Conservation (phyloP, 1,140 invertebrate species). For the Coelopa frigida region DNA sequence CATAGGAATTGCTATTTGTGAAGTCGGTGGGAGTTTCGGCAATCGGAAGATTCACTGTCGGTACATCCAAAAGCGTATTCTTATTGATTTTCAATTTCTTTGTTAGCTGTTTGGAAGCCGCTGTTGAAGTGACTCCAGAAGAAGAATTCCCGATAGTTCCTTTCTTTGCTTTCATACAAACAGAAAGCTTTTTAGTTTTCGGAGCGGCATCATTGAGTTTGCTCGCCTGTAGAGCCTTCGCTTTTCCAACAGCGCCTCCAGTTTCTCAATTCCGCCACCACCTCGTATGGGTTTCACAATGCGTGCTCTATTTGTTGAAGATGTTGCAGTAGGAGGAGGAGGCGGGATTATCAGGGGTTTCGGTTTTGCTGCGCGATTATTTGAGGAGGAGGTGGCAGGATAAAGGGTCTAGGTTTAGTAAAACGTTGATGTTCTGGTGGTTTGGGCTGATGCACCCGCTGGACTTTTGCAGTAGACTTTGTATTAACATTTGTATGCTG, state of each 20-base stretch:
- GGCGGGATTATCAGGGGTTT: constrained; percentile 1
- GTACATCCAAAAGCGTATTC: not conserved
- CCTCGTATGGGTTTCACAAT: not conserved
- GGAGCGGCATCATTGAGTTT: not conserved
- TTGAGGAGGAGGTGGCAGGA: too few species aligned
- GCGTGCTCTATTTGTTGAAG: not conserved
- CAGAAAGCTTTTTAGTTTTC: not conserved
- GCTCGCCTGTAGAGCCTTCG: not conserved
- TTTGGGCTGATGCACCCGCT: not conserved
- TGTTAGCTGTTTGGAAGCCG: not conserved
- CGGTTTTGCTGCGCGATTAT: too few species aligned
- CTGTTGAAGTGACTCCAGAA: too few species aligned
- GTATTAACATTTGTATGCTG: not conserved
- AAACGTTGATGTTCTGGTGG: not conserved
- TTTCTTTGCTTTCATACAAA: constrained; percentile 9
- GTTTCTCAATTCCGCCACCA: not conserved
- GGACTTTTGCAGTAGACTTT: not conserved
- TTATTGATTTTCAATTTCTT: constrained; percentile 5
- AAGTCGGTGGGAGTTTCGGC: constrained; percentile 23
- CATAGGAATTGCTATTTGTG: constrained; percentile 20
- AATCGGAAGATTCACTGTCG: not conserved
- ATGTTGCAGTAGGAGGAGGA: not conserved
- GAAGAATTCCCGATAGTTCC: too few species aligned
- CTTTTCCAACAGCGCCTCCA: constrained; percentile 5
- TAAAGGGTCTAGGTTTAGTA: not conserved